phyloP scores from a whole-genome alignment of 1,140 invertebrate species.

The Drosophila carrolli region DNA sequence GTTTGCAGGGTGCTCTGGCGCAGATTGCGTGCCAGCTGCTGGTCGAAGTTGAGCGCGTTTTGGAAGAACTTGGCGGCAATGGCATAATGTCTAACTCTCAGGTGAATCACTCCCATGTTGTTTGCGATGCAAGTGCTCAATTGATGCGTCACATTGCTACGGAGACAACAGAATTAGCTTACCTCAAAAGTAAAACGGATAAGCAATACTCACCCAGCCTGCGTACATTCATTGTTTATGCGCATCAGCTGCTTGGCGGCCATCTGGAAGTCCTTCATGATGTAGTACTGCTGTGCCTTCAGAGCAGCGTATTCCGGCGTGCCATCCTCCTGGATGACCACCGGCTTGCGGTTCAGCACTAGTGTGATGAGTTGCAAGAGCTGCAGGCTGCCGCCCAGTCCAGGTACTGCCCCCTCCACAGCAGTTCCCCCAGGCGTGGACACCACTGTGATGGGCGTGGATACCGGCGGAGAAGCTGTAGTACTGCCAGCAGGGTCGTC shows the following conservation, averaged over 20 bases:
- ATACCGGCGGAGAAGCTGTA: slow-evolving; percentile 7
- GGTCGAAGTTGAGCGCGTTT: slow-evolving; percentile 93
- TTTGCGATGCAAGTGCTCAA: slow-evolving; percentile 92
- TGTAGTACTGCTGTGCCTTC: slow-evolving; percentile 86
- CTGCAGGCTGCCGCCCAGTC: slow-evolving; percentile 79
- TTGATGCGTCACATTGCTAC: slow-evolving; percentile 87
- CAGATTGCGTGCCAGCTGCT: slow-evolving; percentile 86
- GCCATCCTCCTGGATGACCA: slow-evolving; percentile 85
- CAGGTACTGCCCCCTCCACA: slow-evolving; percentile 63
- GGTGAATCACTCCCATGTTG: slow-evolving; percentile 95
- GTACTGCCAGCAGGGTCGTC: slow-evolving; percentile 8
- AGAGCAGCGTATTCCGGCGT: slow-evolving; percentile 78
- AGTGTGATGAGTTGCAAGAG: slow-evolving; percentile 85
- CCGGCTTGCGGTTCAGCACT: slow-evolving; percentile 85
- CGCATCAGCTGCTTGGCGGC: slow-evolving; percentile 85
- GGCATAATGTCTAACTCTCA: slow-evolving; percentile 94
- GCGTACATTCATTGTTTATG: slow-evolving; percentile 74
- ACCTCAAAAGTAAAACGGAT: not conserved
- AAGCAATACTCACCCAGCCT: slow-evolving; percentile 42
- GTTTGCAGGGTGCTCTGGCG: slow-evolving; percentile 60
- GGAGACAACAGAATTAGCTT: slow-evolving; percentile 8
- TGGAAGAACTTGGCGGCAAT: slow-evolving; percentile 94
- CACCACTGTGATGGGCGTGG: slow-evolving; percentile 58
- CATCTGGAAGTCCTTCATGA: slow-evolving; percentile 86
- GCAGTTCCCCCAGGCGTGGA: slow-evolving; percentile 10